Base-by-base conservation (phyloP, 92 coral and sea anemone genomes). In the Virgularia gustaviana region DNA sequence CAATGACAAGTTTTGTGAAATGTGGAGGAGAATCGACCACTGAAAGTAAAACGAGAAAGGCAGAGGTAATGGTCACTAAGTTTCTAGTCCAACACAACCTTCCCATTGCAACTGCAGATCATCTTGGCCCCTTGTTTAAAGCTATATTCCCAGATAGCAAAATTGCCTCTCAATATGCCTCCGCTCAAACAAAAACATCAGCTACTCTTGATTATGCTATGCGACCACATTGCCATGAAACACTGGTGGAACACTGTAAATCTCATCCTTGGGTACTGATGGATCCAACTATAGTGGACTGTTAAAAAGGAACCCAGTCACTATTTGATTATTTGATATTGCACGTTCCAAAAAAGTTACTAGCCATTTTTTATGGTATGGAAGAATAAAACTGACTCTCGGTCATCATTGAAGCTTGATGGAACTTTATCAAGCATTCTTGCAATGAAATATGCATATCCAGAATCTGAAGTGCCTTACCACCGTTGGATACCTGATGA, bases 401-500 rank as follows among this genome's bases (percentile, higher is more conserved):
- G 81, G 2, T 49, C 88, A 13, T 72, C 83, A 12, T 9, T 83
- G 22, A 39, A 55, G 15, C 71, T 78, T 47, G 67, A 83, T 13
- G 83, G 87, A 23, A 78, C 87, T 7, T 77, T 83, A 32, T 72
- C 83, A 11, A 70, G 36, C 36, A 38, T 78, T 20, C 57, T 83
- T 29, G 70, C 80, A 2, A 78, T 83, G 72, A 83, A 83, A 41
- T 33, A 71, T 37, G 79, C 71, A 22, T 77, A 78, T 57, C 64
- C 83, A 27, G 86, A 82, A 57, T 29, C 39, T 1, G 18, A 61
- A 41, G 38, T 45, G 13, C 83, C 79, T 19, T 83, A 83, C 45
- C 38, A 28, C 64, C 71, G 66, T 61, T 77, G 71, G 65, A 37
- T 34, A 51, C 83, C 83, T 6, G 74, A 49, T 15, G 63, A 76